Evolutionary conservation across 2,888 invertebrate genomes (phyloP).

Genomic region (Acanthosoma haemorrhoidale): DNA sequence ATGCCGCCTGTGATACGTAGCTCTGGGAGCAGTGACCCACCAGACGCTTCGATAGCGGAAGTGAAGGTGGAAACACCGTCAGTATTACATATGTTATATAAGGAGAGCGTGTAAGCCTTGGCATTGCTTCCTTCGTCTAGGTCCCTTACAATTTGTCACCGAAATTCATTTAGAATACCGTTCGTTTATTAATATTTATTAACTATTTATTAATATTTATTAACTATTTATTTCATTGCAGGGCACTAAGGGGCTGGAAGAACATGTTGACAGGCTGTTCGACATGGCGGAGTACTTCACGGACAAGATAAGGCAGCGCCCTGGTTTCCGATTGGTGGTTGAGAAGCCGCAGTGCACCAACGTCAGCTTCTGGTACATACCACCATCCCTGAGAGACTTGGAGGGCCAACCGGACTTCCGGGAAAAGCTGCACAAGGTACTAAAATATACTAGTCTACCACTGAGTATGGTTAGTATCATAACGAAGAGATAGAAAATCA

Average conservation of each 20-base stretch:
- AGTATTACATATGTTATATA: too few relatives aligned
- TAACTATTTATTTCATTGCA: too few relatives aligned
- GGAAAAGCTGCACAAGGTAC: conserved; percentile 58
- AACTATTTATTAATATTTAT: too few relatives aligned
- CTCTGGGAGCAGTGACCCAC: too few relatives aligned
- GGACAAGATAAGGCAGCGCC: conserved; percentile 58
- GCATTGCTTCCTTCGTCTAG: too few relatives aligned
- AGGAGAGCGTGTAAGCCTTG: too few relatives aligned
- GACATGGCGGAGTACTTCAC: conserved; percentile 68
- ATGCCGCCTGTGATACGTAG: too few relatives aligned
- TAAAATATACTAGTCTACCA: background rate
- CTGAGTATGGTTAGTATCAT: background rate
- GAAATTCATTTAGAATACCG: too few relatives aligned
- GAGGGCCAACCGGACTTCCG: conserved; percentile 55
- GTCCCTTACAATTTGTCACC: too few relatives aligned
- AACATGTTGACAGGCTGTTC: conserved; percentile 72
- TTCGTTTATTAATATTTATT: too few relatives aligned
- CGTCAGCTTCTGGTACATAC: conserved; percentile 94
- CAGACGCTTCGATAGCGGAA: too few relatives aligned
- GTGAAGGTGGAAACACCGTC: too few relatives aligned
- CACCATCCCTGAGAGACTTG: conserved; percentile 60
- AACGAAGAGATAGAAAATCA: background rate
- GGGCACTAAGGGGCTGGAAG: conserved; percentile 69
- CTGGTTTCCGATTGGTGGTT: conserved; percentile 67
- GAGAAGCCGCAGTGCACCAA: conserved; percentile 87